A percentile compares a stretch with the other conserved stretches of the same genome.
Conservation (phyloP, 37 sponge, comb jelly and placozoan species). For the Bolinopsis microptera region DNA sequence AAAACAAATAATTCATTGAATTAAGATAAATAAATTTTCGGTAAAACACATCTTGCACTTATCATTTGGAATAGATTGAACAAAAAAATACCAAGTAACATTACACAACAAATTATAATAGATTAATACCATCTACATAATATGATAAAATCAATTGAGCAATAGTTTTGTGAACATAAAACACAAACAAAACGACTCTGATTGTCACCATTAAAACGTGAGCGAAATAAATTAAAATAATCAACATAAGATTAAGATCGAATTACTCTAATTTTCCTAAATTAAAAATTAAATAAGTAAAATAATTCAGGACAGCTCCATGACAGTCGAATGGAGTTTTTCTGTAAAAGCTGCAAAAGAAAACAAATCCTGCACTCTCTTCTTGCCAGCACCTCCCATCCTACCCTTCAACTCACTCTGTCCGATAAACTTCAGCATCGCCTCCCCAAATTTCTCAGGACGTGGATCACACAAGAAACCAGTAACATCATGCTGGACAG, state of each 20-base stretch:
- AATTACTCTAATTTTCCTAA: background rate
- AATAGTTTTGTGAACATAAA: no score
- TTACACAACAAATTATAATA: no score
- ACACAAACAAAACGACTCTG: no score
- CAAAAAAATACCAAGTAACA: no score
- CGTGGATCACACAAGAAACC: conserved; percentile 85
- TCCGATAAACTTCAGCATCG: conserved; percentile 72
- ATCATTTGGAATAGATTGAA: no score
- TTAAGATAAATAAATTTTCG: no score
- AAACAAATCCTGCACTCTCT: conserved; percentile 75
- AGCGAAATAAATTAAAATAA: background rate
- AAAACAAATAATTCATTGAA: no score
- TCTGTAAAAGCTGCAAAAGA: conserved; percentile 72
- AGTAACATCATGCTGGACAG: conserved; percentile 79
- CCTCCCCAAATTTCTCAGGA: conserved; percentile 73
- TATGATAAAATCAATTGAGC: no score
- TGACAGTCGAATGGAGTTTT: background rate
- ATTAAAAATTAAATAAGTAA: background rate
- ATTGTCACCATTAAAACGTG: no score
- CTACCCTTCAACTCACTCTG: background rate
- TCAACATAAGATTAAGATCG: background rate
- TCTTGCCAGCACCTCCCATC: conserved; percentile 74
- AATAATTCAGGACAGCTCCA: background rate
- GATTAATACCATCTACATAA: no score
- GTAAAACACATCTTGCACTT: no score